Percentiles rank a stretch among this genome's conserved stretches.
phyloP scores from a whole-genome alignment of 2,113 vertebrate species.

The Myotis yumanensis region DNA sequence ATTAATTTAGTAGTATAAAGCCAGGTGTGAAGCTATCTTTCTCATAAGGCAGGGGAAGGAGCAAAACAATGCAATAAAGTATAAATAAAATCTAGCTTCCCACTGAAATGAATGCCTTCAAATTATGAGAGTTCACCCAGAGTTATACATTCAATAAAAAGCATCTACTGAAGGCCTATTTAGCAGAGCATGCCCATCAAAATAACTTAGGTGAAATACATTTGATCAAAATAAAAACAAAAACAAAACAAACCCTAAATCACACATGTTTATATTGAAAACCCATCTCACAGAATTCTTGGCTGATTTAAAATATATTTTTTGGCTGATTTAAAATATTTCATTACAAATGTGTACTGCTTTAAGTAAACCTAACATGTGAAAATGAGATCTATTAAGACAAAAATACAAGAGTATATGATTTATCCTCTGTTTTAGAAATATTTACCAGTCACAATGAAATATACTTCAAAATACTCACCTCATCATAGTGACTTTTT shows the following conservation, averaged over 20 bases:
- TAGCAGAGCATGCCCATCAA: background rate
- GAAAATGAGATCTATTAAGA: slow-evolving; percentile 32
- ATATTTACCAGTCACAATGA: background rate
- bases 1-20: slow-evolving; percentile 16
- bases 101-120: slow-evolving; percentile 13
- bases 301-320: slow-evolving; percentile 17
- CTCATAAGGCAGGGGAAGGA: background rate
- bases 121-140: background rate
- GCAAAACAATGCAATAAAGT: background rate
- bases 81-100: slow-evolving; percentile 30
- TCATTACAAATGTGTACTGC: background rate
- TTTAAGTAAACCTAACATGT: background rate
- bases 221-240: slow-evolving; percentile 7
- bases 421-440: background rate
- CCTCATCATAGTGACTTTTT: slow-evolving; percentile 99
- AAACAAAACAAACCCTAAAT: background rate
- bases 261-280: background rate
- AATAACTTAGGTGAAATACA: slow-evolving; percentile 12
- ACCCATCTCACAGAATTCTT: background rate
- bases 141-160: background rate
- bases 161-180: background rate
- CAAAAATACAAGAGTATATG: background rate
- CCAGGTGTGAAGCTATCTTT: background rate
- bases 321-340: slow-evolving; percentile 28
- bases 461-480: slow-evolving; percentile 74